Conservation (phyloP, 64 coral and sea anemone species). For the Montipora efflorescens region DNA sequence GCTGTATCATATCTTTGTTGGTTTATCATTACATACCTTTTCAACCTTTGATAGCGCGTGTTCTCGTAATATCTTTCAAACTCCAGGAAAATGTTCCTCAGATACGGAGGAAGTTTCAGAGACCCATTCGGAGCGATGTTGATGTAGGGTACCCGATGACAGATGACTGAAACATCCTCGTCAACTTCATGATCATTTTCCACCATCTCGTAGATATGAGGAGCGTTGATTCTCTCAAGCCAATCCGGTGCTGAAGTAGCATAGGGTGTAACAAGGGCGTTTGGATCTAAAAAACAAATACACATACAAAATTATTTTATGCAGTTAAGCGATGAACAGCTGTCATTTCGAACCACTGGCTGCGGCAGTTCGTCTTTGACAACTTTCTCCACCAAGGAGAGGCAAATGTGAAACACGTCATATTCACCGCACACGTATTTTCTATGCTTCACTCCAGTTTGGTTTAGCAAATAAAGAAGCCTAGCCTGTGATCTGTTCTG, state of each 20-base stretch:
- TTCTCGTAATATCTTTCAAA: conserved; percentile 21
- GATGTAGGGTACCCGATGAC: background rate
- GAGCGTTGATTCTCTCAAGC: background rate
- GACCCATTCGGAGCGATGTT: conserved; percentile 23
- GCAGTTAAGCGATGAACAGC: too few relatives aligned
- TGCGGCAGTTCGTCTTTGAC: too few relatives aligned
- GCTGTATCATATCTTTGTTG: too few relatives aligned
- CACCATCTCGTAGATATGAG: background rate
- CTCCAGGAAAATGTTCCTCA: conserved; percentile 16
- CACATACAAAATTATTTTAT: too few relatives aligned
- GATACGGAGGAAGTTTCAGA: background rate
- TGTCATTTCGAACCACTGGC: too few relatives aligned
- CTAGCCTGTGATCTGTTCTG: too few relatives aligned
- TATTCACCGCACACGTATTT: too few relatives aligned
- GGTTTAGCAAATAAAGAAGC: too few relatives aligned
- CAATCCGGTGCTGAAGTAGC: background rate
- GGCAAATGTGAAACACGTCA: too few relatives aligned
- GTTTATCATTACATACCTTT: background rate
- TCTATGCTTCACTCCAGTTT: too few relatives aligned
- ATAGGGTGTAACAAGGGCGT: background rate
- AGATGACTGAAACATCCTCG: background rate
- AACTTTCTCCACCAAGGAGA: too few relatives aligned
- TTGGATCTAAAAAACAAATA: background rate
- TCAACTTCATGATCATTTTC: too few relatives aligned
- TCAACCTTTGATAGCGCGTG: background rate